Conservation (phyloP, 2,113 vertebrate species). For the Bubalus kerabau region DNA sequence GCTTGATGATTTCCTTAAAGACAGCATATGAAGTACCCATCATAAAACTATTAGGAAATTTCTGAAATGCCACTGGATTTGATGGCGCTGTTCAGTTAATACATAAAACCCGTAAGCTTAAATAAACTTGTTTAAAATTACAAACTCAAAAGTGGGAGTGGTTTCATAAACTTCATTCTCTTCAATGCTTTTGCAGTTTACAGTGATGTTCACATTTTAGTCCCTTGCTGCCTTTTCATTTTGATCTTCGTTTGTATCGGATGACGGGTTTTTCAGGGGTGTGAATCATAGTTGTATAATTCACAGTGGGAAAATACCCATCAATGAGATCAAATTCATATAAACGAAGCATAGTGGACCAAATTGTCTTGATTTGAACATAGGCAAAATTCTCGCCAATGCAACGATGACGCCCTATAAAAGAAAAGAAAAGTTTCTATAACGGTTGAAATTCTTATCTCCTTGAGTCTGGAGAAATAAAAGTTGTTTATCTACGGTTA, state of each 20-base stretch:
- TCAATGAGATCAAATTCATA: conserved; percentile 93
- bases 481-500: not conserved
- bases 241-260: conserved; percentile 82
- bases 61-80: conserved; percentile 21
- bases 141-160: not conserved
- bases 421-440: not conserved
- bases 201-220: not conserved
- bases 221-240: conserved; percentile 41
- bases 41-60: conserved; percentile 46
- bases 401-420: conserved; percentile 94
- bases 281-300: conserved; percentile 99
- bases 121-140: conserved; percentile 36
- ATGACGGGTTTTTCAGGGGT: conserved; percentile 94
- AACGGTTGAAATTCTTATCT: not conserved
- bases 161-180: conserved; percentile 12
- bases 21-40: not conserved
- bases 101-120: conserved; percentile 24
- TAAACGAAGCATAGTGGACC: conserved; percentile 93
- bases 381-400: conserved; percentile 99
- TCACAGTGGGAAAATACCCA: conserved; percentile 93
- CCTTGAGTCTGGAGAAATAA: not conserved
- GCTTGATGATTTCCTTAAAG: conserved; percentile 6
- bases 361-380: conserved; percentile 98
- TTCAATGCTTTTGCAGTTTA: not conserved
- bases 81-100: conserved; percentile 19